Evolutionary conservation across 2,113 vertebrate genomes (phyloP), one percentile per base, ranked within the genome.

Genomic region (Monarcha castaneiventris): DNA sequence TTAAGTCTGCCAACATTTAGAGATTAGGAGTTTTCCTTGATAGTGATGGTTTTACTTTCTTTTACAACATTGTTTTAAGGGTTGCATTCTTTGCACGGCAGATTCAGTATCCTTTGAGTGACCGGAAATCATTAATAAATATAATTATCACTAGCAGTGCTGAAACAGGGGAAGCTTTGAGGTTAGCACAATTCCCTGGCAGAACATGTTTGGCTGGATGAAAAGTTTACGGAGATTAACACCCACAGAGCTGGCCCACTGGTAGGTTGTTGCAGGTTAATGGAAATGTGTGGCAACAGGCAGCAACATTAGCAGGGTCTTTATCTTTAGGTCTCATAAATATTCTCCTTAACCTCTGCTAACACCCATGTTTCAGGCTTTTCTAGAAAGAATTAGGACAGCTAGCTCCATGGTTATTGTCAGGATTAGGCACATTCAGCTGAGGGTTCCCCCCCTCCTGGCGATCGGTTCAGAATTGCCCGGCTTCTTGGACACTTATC

Each of bases 221-320:
- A 89, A 88, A 88, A 80, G 78, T 91, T 93, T 92, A 81, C 1
- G 4, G 81, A 90, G 78, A 94, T 72, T 87, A 92, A 82, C 92
- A 95, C 94, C 56, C 67, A 55, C 93, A 89, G 74, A 87, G 90
- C 35, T 90, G 43, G 75, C 87, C 73, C 46, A 75, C 63, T 94
- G 88, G 67, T 82, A 91, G 78, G 86, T 91, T 89, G 89, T 79
- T 71, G 61, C 84, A 93, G 96, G 89, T 94, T 93, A 93, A 84
- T 94, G 74, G 93, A 96, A 97, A 94, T 96, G 73, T 88, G 43
- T 79, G 87, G 59, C 88, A 90, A 90, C 72, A 81, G 87, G 84
- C 88, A 85, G 88, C 22, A 83, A 87, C 90, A 92, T 94, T 84
- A 82, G 62, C 91, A 82, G 39, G 56, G 76, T 76, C 86, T 95